Evolutionary conservation across 1,140 invertebrate species (phyloP), one percentile per base, ranked within the genome.

Genomic region (Asbolus verrucosus): DNA sequence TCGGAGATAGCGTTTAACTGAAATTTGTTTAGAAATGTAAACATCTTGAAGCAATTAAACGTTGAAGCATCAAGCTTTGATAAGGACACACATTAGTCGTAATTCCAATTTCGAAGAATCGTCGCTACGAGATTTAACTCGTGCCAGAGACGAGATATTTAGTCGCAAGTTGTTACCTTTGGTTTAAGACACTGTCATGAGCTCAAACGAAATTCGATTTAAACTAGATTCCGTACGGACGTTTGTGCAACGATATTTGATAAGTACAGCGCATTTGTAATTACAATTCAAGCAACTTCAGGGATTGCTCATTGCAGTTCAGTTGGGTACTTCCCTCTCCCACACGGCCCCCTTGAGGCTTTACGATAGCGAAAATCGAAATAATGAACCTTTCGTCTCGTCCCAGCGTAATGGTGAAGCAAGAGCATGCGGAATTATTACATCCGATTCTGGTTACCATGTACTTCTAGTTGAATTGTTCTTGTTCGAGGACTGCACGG

Each of bases 361-460:
- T 63, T 63, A 36, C 33, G 61, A 63, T 63, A 39, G 39, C 61
- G 61, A 63, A 63, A 63, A 63, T 63, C 61, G 61, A 63, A 63
- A 63, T 39, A 63, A 38, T 63, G 61, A 63, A 63, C 33, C 61
- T 63, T 63, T 63, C 61, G 33, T 63, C 61, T 63, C 33, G 61
- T 63, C 33, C 41, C 27, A 18, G 39, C 16, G 15, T 24, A 41
- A 63, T 16, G 33, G 16, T 63, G 36, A 41, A 18, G 33, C 39
- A 63, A 21, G 18, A 63, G 61, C 41, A 39, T 63, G 61, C 24
- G 36, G 39, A 63, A 63, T 63, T 63, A 63, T 63, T 63, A 63
- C 61, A 63, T 63, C 61, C 39, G 61, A 63, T 63, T 63, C 61
- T 62, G 46, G 46, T 54, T 54, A 54, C 19, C 46, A 54, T 54